Evolutionary conservation across 1,140 invertebrate genomes (phyloP), one percentile per base, ranked within the genome.

Genomic region (Halotydeus destructor): DNA sequence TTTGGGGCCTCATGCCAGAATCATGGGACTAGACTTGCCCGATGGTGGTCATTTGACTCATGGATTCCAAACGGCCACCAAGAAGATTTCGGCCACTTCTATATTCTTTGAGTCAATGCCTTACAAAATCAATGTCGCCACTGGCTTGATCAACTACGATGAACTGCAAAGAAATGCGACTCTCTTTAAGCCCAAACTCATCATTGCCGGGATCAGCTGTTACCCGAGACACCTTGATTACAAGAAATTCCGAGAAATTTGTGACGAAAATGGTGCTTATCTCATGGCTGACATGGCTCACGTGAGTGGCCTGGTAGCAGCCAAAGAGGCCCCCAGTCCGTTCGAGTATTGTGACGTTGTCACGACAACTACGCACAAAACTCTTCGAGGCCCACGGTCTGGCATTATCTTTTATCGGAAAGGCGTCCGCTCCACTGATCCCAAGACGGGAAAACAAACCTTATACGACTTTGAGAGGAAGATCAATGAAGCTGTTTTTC

Each of bases 61-160:
- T 58, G 91, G 78, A 48, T 96, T 91, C 59, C 81, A 83, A 55
- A 93, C 86, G 2, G 61, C 71, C 3, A 75, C 65, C 2, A 93
- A 89, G 57, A 89, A 84, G 61, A 84, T 98, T 22, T 97, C 89
- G 0, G 89, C 88, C 2, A 93, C 89, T 0, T 94, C 89, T 0
- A 77, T 96, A 30, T 97, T 89, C 64, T 98, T 97, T 58, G 89
- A 98, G 64, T 93, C 86, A 11, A 84, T 96, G 76, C 89, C 89
- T 3, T 98, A 98, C 55, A 94, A 93, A 63, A 76, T 80, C 0
- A 61, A 93, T 57, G 69, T 75, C 3, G 55, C 61, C 37, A 88
- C 81, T 12, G 93, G 89, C 23, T 57, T 89, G 0, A 96, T 98
- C 44, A 83, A 98, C 62, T 97, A 97, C 55, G 82, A 94, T 43